phyloP scores from a whole-genome alignment of 2,113 vertebrate species.

The Sminthopsis crassicaudata region DNA sequence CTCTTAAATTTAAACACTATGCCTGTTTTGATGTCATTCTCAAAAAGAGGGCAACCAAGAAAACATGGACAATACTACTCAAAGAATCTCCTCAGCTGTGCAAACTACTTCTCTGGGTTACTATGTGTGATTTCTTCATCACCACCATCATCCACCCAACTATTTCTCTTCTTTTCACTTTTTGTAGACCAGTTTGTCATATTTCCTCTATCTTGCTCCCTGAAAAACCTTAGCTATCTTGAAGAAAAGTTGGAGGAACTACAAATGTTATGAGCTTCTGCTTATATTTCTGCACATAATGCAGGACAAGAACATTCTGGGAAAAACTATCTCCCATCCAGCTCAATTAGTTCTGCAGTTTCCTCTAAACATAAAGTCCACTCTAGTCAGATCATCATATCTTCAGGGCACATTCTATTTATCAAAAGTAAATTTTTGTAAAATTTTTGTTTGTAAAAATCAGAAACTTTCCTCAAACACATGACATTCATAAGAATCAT shows the following conservation, averaged over 20 bases:
- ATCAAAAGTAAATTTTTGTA: background rate
- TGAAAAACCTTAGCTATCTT: background rate
- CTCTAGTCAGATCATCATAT: background rate
- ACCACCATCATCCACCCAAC: background rate
- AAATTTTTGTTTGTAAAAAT: background rate
- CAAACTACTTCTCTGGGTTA: background rate
- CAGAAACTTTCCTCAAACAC: no score
- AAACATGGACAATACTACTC: background rate
- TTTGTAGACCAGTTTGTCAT: background rate
- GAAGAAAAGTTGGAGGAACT: background rate
- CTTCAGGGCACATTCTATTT: background rate
- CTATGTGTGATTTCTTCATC: background rate
- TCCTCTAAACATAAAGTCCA: background rate
- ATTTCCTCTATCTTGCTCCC: background rate
- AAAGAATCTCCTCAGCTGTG: background rate
- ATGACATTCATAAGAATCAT: no score
- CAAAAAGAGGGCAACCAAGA: background rate
- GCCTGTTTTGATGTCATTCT: background rate
- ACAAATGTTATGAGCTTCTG: background rate
- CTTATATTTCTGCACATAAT: background rate
- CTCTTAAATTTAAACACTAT: background rate
- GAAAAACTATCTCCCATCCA: background rate
- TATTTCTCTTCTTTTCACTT: background rate
- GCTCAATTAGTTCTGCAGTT: background rate
- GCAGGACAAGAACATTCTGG: background rate